phyloP scores from a whole-genome alignment of 2,113 vertebrate genomes.

The Malurus melanocephalus region DNA sequence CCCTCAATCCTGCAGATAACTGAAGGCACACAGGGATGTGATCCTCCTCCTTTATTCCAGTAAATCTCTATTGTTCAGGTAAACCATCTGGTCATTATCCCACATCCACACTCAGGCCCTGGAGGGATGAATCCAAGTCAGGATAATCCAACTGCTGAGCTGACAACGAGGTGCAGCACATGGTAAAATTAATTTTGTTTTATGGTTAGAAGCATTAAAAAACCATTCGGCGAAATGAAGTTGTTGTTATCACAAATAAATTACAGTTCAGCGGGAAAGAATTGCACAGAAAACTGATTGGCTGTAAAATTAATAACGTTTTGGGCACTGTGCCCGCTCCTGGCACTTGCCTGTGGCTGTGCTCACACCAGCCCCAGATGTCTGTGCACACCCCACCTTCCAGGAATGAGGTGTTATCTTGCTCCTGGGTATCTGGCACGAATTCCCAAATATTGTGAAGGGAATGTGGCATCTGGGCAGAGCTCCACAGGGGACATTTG shows the following conservation, averaged over 20 bases:
- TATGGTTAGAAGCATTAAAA: constrained; percentile 20
- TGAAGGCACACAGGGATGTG: neutral
- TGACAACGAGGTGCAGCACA: neutral
- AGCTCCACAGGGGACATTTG: neutral
- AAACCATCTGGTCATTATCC: constrained; percentile 20
- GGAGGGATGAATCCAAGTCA: neutral
- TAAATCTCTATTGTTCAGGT: constrained; percentile 24
- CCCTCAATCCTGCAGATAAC: constrained; percentile 12
- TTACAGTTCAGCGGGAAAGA: constrained; percentile 23
- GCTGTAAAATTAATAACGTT: constrained; percentile 31
- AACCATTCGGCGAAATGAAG: neutral
- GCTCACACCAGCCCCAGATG: neutral
- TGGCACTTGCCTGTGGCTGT: neutral
- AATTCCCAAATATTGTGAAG: neutral
- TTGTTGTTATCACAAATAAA: constrained; percentile 24
- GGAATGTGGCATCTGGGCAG: neutral
- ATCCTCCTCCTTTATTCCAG: neutral
- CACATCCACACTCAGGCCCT: neutral
- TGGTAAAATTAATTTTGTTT: neutral
- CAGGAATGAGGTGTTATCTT: neutral
- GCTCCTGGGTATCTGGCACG: neutral
- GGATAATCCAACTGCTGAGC: constrained; percentile 21
- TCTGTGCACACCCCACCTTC: neutral
- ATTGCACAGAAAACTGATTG: neutral
- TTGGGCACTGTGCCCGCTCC: neutral